Evolutionary conservation across 2,888 invertebrate genomes (phyloP).

Genomic region (Eueremaeus valkanovi): DNA sequence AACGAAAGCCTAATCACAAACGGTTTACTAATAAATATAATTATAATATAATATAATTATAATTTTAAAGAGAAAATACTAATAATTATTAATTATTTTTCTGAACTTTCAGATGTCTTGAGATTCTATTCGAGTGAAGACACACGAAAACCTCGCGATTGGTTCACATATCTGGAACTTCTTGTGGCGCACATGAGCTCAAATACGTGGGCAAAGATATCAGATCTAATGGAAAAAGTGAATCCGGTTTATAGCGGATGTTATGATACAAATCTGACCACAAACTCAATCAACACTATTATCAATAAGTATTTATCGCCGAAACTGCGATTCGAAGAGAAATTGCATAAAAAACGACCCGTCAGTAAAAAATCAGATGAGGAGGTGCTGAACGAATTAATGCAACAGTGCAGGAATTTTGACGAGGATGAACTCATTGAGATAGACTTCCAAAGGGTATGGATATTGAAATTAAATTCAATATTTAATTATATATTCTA

Average conservation of each 20-base stretch:
- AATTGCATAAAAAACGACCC: neutral
- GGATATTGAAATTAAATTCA: neutral
- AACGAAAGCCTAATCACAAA: neutral
- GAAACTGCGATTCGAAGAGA: neutral
- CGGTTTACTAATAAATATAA: no score
- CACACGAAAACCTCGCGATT: neutral
- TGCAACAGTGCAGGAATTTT: neutral
- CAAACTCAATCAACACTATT: neutral
- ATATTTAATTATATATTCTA: neutral
- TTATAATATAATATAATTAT: no score
- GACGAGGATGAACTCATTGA: neutral
- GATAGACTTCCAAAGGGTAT: neutral
- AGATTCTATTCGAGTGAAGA: neutral
- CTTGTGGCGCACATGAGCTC: neutral
- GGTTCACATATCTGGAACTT: neutral
- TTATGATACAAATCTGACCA: neutral
- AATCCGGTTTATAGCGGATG: neutral
- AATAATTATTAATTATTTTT: no score
- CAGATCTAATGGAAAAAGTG: neutral
- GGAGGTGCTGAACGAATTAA: neutral
- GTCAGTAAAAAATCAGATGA: neutral
- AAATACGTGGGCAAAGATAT: neutral
- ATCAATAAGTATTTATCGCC: neutral
- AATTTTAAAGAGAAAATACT: no score
- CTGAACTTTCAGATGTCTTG: no score